phyloP scores from a whole-genome alignment of 2,797 vertebrate species.

The Galagoides demidoff region DNA sequence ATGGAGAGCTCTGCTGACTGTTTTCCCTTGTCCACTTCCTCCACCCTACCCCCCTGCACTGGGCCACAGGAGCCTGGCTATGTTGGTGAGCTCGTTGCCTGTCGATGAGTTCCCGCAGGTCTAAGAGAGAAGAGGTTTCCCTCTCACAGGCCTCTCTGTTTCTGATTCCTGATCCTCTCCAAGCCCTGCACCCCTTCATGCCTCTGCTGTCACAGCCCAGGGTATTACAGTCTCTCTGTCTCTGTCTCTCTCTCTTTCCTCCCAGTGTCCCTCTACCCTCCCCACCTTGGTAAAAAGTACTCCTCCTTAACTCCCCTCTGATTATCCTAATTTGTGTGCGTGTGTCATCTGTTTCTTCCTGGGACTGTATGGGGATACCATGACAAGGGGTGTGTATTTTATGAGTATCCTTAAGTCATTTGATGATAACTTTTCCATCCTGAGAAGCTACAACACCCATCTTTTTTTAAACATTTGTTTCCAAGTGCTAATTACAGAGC shows the following conservation, averaged over 20 bases:
- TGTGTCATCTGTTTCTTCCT: neutral
- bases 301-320: neutral
- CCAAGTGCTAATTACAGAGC: neutral
- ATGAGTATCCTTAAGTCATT: neutral
- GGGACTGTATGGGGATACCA: neutral
- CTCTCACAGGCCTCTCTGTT: neutral
- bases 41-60: neutral
- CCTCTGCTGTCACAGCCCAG: neutral
- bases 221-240: neutral
- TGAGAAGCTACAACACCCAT: neutral
- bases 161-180: neutral
- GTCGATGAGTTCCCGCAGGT: neutral
- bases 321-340: neutral
- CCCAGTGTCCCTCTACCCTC: neutral
- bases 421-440: neutral
- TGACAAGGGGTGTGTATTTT: neutral
- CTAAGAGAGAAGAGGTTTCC: neutral
- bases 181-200: neutral
- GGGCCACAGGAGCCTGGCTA: neutral
- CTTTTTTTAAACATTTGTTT: neutral
- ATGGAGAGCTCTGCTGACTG: neutral
- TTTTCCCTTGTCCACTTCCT: neutral
- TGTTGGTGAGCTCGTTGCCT: neutral
- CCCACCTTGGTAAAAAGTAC: neutral
- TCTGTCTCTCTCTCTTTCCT: too few relatives aligned